These are phyloP conservation scores for Cerastis leucographa DNA, from an alignment of 2,888 invertebrate species.

Conservation along the genomic window DNA sequence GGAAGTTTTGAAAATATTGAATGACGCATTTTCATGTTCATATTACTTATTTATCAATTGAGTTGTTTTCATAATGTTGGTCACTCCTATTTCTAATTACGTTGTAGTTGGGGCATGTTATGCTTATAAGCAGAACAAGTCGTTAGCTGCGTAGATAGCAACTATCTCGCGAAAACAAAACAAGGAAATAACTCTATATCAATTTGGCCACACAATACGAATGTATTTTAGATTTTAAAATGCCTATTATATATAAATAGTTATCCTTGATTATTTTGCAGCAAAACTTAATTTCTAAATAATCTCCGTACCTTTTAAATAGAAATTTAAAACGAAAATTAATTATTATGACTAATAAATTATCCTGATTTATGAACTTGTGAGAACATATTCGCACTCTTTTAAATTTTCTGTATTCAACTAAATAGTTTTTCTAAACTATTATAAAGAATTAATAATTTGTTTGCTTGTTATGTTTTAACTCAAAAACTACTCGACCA, in stretches of 20 bases:
- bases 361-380: not conserved
- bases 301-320: not conserved
- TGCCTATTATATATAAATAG: not conserved
- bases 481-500: too few species aligned
- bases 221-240: constrained; percentile 7
- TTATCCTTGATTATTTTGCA: constrained; percentile 20
- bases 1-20: constrained; percentile 53
- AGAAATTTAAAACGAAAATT: not conserved
- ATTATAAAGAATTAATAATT: too few species aligned
- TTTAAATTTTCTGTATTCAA: not conserved
- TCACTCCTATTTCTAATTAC: constrained; percentile 32
- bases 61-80: constrained; percentile 44
- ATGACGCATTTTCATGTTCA: constrained; percentile 58
- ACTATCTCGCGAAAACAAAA: constrained; percentile 46
- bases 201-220: not conserved
- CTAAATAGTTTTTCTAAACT: not conserved
- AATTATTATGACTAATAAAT: not conserved
- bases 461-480: too few species aligned
- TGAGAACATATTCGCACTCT: not conserved
- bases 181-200: constrained; percentile 34
- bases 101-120: constrained; percentile 9
- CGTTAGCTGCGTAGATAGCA: constrained; percentile 30
- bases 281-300: not conserved
- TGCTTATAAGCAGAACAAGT: constrained; percentile 12
- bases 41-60: constrained; percentile 37